Evolutionary conservation across 1,140 invertebrate species (phyloP), one percentile per base, ranked within the genome.

Genomic region (Lasioglossum albipes): DNA sequence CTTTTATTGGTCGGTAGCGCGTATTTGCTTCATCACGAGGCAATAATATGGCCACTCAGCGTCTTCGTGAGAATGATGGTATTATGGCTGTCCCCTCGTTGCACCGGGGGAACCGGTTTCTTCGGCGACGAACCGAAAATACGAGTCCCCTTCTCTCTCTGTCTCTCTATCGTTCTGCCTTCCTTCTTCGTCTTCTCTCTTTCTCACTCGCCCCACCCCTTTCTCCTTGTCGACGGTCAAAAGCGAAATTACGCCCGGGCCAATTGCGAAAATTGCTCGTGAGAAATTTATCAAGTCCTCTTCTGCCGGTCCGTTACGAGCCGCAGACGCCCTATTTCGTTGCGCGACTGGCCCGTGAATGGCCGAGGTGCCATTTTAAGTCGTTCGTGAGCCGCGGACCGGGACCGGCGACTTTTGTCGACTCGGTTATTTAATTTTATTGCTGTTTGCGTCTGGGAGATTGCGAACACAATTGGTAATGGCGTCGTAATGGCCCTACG

Each of bases 1-100:
- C 89, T 88, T 88, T 89, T 90, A 88, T 87, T 79, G 81, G 81
- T 54, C 84, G 73, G 88, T 89, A 86, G 87, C 81, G 81, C 77
- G 80, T 83, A 79, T 89, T 89, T 88, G 86, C 85, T 89, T 89
- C 84, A 87, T 79, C 85, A 49, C 57, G 81, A 59, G 75, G 82
- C 73, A 81, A 87, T 89, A 88, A 88, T 88, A 83, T 82, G 83
- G 81, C 85, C 81, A 77, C 75, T 82, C 72, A 79, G 75, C 59
- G 83, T 84, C 81, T 75, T 49, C 67, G 61, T 61, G 83, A 73
- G 75, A 84, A 87, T 83, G 86, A 87, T 85, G 81, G 75, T 85
- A 83, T 86, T 87, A 84, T 81, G 73, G 75, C 67, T 71, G 75
- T 74, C 78, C 72, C 65, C 77, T 84, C 82, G 81, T 85, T 81